Percentiles rank a stretch among this genome's conserved stretches.
Evolutionary conservation across 2,888 invertebrate species (phyloP).

Genomic region (Callinectes sapidus): DNA sequence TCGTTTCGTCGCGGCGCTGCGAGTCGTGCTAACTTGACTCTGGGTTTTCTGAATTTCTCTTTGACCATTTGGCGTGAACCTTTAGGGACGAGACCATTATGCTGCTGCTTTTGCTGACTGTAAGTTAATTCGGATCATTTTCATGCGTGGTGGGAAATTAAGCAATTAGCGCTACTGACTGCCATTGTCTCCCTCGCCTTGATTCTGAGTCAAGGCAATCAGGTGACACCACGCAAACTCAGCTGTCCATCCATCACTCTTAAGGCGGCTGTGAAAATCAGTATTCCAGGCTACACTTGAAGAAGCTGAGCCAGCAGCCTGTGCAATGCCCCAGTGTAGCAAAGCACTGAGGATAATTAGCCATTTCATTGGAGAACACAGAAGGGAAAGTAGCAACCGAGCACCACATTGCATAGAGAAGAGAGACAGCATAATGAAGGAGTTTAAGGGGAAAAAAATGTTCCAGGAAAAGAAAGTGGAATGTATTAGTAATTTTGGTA

Average conservation of each 20-base stretch:
- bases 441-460: too few species aligned
- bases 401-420: not conserved
- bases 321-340: not conserved
- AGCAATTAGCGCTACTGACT: not conserved
- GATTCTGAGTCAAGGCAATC: not conserved
- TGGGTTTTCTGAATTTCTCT: not conserved
- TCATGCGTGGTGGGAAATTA: not conserved
- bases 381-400: not conserved
- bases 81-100: not conserved
- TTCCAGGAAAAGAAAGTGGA: too few species aligned
- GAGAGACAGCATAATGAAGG: too few species aligned
- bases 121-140: not conserved
- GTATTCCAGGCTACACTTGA: not conserved
- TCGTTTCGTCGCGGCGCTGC: not conserved
- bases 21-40: not conserved
- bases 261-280: not conserved
- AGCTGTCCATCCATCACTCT: constrained; percentile 2
- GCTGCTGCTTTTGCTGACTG: not conserved
- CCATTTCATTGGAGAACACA: not conserved
- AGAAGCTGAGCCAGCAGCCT: not conserved
- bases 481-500: too few species aligned
- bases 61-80: not conserved
- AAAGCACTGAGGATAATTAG: not conserved
- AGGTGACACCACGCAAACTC: not conserved
- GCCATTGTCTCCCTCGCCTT: not conserved